Evolutionary conservation across 2,797 vertebrate species (phyloP), one percentile per base, ranked within the genome.

Genomic region (Acropternis orthonyx): DNA sequence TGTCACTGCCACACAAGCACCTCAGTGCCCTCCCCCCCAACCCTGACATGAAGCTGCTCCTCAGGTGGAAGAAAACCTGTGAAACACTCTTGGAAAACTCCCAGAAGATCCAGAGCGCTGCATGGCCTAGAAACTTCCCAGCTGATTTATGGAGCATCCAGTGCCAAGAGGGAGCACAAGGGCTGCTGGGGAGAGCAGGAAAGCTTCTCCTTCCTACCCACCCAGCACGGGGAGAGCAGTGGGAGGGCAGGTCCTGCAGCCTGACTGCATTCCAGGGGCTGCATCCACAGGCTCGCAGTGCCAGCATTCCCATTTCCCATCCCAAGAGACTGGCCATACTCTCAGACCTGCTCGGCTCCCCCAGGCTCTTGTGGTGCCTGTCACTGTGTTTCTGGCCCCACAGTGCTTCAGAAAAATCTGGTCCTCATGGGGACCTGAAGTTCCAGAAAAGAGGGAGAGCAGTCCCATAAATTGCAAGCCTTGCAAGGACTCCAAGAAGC

Each of bases 231-330:
- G 16, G 51, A 12, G 51, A 8, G 51, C 17, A 30, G 51, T 52
- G 51, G 51, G 9, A 13, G 15, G 37, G 43, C 34, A 8, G 20
- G 22, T 22, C 24, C 0, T 0, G 1, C 46, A 52, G 51, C 28
- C 28, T 52, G 28, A 26, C 24, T 9, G 15, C 20, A 6, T 51
- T 6, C 51, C 44, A 34, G 44, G 36, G 32, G 28, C 37, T 52
- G 9, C 5, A 26, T 19, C 37, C 44, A 39, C 26, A 52, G 37
- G 28, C 36, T 27, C 19, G 2, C 0, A 0, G 16, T 37, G 44
- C 55, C 76, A 62, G 34, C 23, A 27, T 43, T 22, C 65, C 20
- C 34, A 0, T 7, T 9, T 15, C 46, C 14, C 39, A 27, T 62
- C 59, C 20, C 14, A 1, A 32, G 10, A 3, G 10, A 2, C 34